Evolutionary conservation across 2,888 invertebrate genomes (phyloP).

Genomic region (Clistopyga incitator): DNA sequence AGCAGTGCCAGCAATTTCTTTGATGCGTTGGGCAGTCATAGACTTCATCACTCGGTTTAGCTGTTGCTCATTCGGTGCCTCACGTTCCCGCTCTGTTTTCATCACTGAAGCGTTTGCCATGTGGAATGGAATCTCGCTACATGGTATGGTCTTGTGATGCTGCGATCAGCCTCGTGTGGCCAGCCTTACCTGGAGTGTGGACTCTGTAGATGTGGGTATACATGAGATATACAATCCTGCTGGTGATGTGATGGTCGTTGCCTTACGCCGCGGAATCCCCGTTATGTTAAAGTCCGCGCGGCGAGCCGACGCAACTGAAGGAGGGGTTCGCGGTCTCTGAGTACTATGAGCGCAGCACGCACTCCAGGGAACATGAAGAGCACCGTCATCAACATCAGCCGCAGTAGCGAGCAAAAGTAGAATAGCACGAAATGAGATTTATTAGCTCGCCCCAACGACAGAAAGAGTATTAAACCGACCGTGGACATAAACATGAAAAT

Average conservation of each 20-base stretch:
- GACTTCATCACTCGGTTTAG: neutral
- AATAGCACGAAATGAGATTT: neutral
- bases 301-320: constrained; percentile 24
- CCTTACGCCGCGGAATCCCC: constrained; percentile 64
- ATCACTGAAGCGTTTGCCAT: neutral
- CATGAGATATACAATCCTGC: constrained; percentile 5
- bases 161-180: constrained; percentile 4
- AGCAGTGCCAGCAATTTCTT: neutral
- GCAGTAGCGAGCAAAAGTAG: neutral
- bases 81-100: constrained; percentile 29
- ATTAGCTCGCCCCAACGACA: neutral
- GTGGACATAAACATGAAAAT: neutral
- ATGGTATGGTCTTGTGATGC: constrained; percentile 3
- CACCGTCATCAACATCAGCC: constrained; percentile 2
- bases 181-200: constrained; percentile 16
- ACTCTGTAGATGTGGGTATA: constrained; percentile 7
- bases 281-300: constrained; percentile 67
- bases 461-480: neutral
- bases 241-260: constrained; percentile 53
- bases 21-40: neutral
- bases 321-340: constrained; percentile 40
- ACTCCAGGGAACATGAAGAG: neutral
- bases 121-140: neutral
- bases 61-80: neutral
- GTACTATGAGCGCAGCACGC: neutral